These are phyloP conservation scores for Hystrix cristata DNA, from an alignment of 2,113 vertebrate genomes.

Conservation along the genomic window DNA sequence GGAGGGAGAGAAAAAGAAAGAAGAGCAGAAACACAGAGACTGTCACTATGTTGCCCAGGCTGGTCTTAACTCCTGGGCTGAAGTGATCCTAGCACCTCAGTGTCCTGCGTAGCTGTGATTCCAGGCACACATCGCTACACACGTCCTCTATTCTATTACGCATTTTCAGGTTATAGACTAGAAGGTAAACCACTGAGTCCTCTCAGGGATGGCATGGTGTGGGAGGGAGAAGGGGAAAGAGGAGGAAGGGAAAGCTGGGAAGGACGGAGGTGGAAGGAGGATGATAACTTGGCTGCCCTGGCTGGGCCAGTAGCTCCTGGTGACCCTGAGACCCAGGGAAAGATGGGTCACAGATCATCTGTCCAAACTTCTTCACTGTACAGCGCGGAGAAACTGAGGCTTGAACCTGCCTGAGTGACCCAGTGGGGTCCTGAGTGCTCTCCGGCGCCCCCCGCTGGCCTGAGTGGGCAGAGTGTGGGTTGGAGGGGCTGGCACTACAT, in stretches of 20 bases:
- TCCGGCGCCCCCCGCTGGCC: not conserved
- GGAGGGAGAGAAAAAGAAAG: not conserved
- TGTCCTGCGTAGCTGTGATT: not conserved
- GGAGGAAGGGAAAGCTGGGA: too few species aligned
- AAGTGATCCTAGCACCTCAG: not conserved
- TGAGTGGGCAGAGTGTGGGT: too few species aligned
- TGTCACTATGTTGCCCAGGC: not conserved
- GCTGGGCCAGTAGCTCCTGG: not conserved
- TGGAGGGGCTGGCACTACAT: too few species aligned
- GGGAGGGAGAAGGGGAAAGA: not conserved
- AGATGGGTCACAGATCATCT: not conserved
- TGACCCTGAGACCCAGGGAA: not conserved
- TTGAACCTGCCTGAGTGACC: not conserved
- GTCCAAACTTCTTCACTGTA: not conserved
- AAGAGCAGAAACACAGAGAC: too few species aligned
- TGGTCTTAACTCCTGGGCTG: too few species aligned
- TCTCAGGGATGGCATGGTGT: not conserved
- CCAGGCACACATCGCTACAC: not conserved
- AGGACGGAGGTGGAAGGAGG: not conserved
- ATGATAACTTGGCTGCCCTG: not conserved
- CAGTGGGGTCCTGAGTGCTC: accelerated
- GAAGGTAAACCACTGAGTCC: not conserved
- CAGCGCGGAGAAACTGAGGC: not conserved
- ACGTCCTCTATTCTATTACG: not conserved
- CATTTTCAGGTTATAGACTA: not conserved